Evolutionary conservation across 2,797 vertebrate genomes (phyloP), one percentile per base, ranked within the genome.

Genomic region (Sebastes taczanowskii): DNA sequence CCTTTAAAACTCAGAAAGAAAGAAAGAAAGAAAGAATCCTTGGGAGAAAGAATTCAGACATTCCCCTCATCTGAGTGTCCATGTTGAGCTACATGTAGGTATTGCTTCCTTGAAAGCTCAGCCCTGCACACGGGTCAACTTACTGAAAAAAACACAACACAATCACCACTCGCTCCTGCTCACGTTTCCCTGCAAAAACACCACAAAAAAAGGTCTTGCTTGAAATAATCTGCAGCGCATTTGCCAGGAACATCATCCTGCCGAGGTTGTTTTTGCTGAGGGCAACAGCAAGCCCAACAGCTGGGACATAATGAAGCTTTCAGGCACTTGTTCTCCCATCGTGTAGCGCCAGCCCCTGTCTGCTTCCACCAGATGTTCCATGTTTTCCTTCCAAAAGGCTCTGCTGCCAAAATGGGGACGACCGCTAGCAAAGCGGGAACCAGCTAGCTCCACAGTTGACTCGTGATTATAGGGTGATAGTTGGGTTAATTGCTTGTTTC

Each of bases 261-360:
- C 85, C 83, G 64, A 68, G 87, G 83, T 87, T 91, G 91, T 92
- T 92, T 89, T 92, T 72, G 94, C 94, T 94, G 91, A 93, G 86
- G 92, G 94, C 94, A 93, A 94, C 92, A 93, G 91, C 83, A 74
- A 93, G 90, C 82, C 92, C 92, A 95, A 93, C 95, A 95, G 93
- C 94, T 95, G 95, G 94, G 88, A 94, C 90, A 94, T 96, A 92
- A 90, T 77, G 90, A 92, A 91, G 91, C 89, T 93, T 85, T 87
- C 87, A 96, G 91, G 88, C 91, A 86, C 89, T 89, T 93, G 92
- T 95, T 91, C 84, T 92, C 89, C 88, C 84, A 80, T 91, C 90
- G 75, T 91, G 89, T 87, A 74, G 88, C 83, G 90, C 92, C 91
- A 93, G 95, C 92, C 83, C 88, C 89, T 93, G 91, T 94, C 95